Percentiles rank a stretch among this genome's conserved stretches.
These are phyloP conservation scores for Mareca penelope DNA, from an alignment of 2,797 vertebrate species.

Conservation along the genomic window DNA sequence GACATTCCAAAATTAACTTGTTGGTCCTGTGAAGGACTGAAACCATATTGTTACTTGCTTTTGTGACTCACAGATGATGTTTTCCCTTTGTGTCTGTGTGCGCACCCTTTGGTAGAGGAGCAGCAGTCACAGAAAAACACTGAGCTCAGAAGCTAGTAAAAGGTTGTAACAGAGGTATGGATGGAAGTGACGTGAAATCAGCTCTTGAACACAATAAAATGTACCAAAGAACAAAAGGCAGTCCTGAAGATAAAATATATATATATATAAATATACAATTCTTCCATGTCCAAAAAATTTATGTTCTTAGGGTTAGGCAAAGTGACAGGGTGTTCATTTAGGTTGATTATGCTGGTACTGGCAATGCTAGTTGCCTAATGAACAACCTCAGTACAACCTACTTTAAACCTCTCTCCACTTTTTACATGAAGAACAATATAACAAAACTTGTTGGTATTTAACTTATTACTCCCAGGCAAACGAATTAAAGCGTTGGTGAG, in stretches of 20 bases:
- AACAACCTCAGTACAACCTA: neutral
- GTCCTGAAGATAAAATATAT: neutral
- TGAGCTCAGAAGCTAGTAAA: neutral
- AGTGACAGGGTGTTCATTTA: neutral
- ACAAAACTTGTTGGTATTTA: neutral
- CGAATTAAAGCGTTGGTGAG: neutral
- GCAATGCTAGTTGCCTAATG: neutral
- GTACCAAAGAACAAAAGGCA: neutral
- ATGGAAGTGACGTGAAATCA: neutral
- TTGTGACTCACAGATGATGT: neutral
- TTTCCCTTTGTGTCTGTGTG: neutral
- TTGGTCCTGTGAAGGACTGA: neutral
- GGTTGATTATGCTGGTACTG: neutral
- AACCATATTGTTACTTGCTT: constrained; percentile 1
- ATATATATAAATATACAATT: neutral
- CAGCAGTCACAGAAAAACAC: neutral
- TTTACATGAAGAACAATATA: neutral
- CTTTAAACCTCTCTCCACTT: neutral
- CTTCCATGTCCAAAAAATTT: neutral
- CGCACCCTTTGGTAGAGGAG: neutral
- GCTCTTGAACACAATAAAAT: neutral
- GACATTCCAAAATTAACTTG: neutral
- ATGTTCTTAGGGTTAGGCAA: neutral
- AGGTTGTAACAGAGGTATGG: neutral
- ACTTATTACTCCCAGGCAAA: constrained; percentile 8